Percentiles rank a stretch among this genome's conserved stretches.
These are phyloP conservation scores for Colostygia pectinataria DNA, from an alignment of 2,888 invertebrate genomes.

Conservation along the genomic window DNA sequence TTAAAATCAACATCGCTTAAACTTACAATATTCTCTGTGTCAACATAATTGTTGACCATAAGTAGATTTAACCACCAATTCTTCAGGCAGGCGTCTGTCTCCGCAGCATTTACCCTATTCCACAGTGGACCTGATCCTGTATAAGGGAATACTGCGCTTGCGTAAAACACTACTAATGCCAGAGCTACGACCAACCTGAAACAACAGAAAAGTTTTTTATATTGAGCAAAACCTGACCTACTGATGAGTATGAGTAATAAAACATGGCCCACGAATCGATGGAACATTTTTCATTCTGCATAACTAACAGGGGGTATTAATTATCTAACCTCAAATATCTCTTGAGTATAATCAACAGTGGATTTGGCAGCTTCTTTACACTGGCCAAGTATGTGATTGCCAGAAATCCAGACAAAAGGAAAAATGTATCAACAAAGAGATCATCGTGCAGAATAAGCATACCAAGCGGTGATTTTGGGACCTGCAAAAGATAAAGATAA, in stretches of 20 bases:
- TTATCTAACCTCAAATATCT: constrained; percentile 83
- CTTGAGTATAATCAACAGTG: constrained; percentile 76
- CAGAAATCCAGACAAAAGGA: constrained; percentile 84
- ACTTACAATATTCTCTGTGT: constrained; percentile 82
- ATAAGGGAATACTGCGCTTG: constrained; percentile 78
- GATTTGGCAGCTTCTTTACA: constrained; percentile 60
- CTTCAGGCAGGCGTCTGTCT: constrained; percentile 77
- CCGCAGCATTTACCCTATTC: constrained; percentile 73
- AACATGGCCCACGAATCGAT: too few species aligned
- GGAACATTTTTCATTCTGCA: too few species aligned
- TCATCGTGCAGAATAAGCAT: constrained; percentile 83
- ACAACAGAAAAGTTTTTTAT: constrained; percentile 22
- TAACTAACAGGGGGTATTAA: neutral
- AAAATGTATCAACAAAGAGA: constrained; percentile 86
- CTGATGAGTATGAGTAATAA: too few species aligned
- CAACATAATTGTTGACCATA: constrained; percentile 84
- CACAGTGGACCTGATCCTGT: constrained; percentile 85
- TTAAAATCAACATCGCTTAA: too few species aligned
- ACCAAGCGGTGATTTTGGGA: constrained; percentile 44
- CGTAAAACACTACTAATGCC: constrained; percentile 82
- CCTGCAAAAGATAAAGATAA: constrained; percentile 42
- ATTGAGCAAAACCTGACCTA: too few species aligned
- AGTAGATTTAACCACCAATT: constrained; percentile 86
- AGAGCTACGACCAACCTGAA: constrained; percentile 81
- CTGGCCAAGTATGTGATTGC: constrained; percentile 72